A percentile compares a stretch with the other conserved stretches of the same genome.
These are phyloP conservation scores for Neopipo cinnamomea DNA, from an alignment of 2,113 vertebrate genomes.

Conservation along the genomic window DNA sequence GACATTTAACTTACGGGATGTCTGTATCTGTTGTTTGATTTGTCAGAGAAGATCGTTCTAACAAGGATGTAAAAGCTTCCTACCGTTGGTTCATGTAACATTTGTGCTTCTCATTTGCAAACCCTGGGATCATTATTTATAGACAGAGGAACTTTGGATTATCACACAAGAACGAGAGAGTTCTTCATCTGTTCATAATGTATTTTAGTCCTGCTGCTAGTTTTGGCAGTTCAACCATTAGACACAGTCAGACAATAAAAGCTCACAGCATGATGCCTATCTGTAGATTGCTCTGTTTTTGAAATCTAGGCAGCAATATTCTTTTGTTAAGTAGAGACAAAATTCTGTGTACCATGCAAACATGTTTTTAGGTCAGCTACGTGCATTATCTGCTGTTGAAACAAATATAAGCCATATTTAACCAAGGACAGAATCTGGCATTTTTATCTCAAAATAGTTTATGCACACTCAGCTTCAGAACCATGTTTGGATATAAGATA, in stretches of 20 bases:
- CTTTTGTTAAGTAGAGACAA: not conserved
- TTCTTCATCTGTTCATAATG: slow-evolving; percentile 28
- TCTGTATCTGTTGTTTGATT: not conserved
- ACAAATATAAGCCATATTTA: not conserved
- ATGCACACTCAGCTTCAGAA: not conserved
- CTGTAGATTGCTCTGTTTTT: not conserved
- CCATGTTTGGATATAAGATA: not conserved
- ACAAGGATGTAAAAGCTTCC: not conserved
- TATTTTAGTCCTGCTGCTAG: not conserved
- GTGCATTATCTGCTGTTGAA: not conserved
- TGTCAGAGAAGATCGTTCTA: not conserved
- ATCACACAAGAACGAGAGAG: not conserved
- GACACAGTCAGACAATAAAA: slow-evolving; percentile 50
- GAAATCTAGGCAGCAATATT: not conserved
- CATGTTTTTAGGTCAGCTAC: not conserved
- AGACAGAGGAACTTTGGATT: slow-evolving; percentile 2
- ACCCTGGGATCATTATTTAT: not conserved
- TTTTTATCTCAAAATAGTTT: not conserved
- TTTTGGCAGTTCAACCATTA: slow-evolving; percentile 26
- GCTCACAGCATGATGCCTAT: slow-evolving; percentile 3
- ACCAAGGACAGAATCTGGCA: not conserved
- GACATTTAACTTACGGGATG: not conserved
- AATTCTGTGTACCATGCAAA: not conserved
- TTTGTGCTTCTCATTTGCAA: not conserved
- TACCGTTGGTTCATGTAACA: not conserved